These are phyloP conservation scores for Crypturellus tataupa DNA, from an alignment of 2,797 vertebrate species.

Conservation along the genomic window DNA sequence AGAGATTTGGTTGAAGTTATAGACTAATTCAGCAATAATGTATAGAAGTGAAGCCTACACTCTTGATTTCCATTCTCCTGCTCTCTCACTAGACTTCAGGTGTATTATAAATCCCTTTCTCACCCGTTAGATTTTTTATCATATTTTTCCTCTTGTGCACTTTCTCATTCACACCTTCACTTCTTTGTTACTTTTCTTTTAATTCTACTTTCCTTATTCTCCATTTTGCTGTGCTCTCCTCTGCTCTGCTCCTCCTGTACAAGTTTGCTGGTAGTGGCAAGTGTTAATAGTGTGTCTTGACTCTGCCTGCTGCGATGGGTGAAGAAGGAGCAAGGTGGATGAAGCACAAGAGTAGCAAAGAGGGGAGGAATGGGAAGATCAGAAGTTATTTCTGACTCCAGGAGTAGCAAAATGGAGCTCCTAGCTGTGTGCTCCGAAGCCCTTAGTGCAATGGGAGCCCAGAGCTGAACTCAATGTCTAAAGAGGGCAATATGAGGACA, in stretches of 20 bases:
- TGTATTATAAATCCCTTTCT: conserved; percentile 59
- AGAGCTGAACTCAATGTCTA: not conserved
- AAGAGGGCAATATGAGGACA: not conserved
- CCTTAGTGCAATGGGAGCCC: not conserved
- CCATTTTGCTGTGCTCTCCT: not conserved
- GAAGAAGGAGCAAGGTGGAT: not conserved
- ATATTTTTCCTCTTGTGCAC: not conserved
- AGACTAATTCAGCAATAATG: not conserved
- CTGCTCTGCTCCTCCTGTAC: not conserved
- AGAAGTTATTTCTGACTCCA: not conserved
- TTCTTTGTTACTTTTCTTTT: conserved; percentile 14
- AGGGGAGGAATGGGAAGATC: not conserved
- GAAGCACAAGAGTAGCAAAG: not conserved
- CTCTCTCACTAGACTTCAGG: not conserved
- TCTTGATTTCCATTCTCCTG: not conserved
- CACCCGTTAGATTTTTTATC: conserved; percentile 33
- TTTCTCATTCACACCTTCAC: conserved; percentile 58
- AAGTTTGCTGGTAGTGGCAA: not conserved
- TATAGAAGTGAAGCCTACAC: not conserved
- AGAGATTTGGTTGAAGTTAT: conserved; percentile 21
- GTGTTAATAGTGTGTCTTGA: conserved; percentile 25
- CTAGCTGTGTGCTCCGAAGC: rapidly evolving
- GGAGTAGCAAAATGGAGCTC: not conserved
- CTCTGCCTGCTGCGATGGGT: not conserved
- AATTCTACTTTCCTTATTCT: not conserved